Evolutionary conservation across 2,888 invertebrate genomes (phyloP).

Genomic region (Tiliacea aurago): DNA sequence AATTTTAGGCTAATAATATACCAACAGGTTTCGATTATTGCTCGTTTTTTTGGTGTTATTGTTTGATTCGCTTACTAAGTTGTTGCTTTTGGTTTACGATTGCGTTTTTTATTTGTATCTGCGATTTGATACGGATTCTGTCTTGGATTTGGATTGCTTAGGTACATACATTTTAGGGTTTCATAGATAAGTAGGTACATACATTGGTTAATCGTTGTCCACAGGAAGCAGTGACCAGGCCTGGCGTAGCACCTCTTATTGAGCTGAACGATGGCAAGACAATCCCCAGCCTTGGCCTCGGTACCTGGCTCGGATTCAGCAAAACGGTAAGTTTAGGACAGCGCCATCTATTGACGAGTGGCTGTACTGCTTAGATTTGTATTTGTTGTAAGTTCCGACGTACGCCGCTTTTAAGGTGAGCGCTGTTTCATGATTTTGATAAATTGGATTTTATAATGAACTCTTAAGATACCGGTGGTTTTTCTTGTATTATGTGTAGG

Average conservation of each 20-base stretch:
- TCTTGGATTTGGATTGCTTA: too few relatives aligned
- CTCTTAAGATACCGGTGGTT: too few relatives aligned
- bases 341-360: constrained; percentile 41
- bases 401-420: not conserved
- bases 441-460: not conserved
- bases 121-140: too few relatives aligned
- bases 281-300: constrained; percentile 92
- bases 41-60: too few relatives aligned
- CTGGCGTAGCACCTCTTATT: constrained; percentile 78
- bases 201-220: constrained; percentile 2
- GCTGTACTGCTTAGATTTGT: constrained; percentile 16
- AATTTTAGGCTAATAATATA: not conserved
- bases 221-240: constrained; percentile 36
- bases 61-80: too few relatives aligned
- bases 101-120: too few relatives aligned
- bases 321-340: constrained; percentile 78
- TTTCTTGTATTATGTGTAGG: too few relatives aligned
- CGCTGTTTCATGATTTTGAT: not conserved
- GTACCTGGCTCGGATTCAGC: constrained; percentile 89
- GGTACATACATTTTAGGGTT: not conserved
- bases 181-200: not conserved
- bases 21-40: not conserved
- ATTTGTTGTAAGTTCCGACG: not conserved
- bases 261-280: constrained; percentile 90
- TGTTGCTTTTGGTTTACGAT: too few relatives aligned